Percentiles rank a stretch among this genome's conserved stretches.
These are phyloP conservation scores for Drosophila oshimai DNA, from an alignment of 1,140 invertebrate species.

Conservation along the genomic window DNA sequence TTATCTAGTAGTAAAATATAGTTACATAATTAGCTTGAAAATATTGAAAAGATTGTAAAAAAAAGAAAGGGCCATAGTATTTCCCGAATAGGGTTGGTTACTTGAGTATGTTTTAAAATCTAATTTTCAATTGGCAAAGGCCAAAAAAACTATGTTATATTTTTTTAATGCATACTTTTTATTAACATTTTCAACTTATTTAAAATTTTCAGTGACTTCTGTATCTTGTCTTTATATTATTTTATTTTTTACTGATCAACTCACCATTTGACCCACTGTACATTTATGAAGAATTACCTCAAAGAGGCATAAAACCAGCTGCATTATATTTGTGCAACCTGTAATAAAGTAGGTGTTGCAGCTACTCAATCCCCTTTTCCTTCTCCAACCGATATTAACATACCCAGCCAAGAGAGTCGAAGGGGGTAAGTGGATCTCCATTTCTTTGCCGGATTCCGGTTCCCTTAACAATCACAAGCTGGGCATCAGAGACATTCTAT, in stretches of 20 bases:
- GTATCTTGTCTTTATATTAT: neutral
- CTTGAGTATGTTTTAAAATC: too few relatives aligned
- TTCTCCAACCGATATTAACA: constrained; percentile 17
- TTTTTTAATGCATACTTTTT: too few relatives aligned
- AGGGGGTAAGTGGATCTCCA: neutral
- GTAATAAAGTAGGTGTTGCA: constrained; percentile 71
- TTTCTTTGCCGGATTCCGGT: neutral
- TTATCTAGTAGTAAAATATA: too few relatives aligned
- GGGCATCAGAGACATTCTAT: constrained; percentile 53
- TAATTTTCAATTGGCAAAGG: too few relatives aligned
- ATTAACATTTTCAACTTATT: too few relatives aligned
- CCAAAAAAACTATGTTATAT: too few relatives aligned
- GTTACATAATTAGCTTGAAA: too few relatives aligned
- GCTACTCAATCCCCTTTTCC: neutral
- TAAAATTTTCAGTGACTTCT: neutral
- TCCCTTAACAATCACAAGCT: constrained; percentile 52
- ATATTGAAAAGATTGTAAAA: too few relatives aligned
- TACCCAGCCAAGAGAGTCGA: constrained; percentile 40
- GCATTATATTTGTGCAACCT: constrained; percentile 44
- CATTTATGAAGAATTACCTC: constrained; percentile 24
- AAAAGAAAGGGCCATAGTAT: too few relatives aligned
- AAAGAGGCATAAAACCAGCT: constrained; percentile 38
- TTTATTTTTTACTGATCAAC: neutral
- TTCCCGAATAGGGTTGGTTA: too few relatives aligned
- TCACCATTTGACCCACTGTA: constrained; percentile 24